Percentiles rank a stretch among this genome's conserved stretches.
phyloP scores from a whole-genome alignment of 2,888 invertebrate genomes.

The Campaea margaritaria region DNA sequence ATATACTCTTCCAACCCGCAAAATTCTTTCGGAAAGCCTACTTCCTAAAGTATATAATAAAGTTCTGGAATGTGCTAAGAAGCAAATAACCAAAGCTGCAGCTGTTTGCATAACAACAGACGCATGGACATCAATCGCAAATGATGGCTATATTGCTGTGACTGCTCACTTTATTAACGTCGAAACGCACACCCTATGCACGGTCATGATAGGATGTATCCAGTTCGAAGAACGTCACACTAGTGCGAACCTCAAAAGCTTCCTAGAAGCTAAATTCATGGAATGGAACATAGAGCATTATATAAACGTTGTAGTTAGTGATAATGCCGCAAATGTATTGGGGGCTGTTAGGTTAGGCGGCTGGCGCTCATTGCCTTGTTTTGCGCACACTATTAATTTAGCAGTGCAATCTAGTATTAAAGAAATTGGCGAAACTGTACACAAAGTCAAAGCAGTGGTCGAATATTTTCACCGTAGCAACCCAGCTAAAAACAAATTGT shows the following conservation, averaged over 20 bases:
- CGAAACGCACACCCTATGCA: slow-evolving; percentile 13
- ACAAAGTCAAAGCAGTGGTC: slow-evolving; percentile 22
- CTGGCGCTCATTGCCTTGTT: slow-evolving; percentile 39
- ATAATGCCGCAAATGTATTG: slow-evolving; percentile 29
- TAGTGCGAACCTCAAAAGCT: slow-evolving; percentile 14
- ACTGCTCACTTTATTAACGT: slow-evolving; percentile 37
- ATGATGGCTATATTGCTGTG: slow-evolving; percentile 34
- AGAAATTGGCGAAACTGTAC: slow-evolving; percentile 1
- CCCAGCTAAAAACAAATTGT: background rate
- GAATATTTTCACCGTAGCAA: slow-evolving; percentile 2
- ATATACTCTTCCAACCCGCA: slow-evolving; percentile 40
- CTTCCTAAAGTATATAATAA: slow-evolving; percentile 36
- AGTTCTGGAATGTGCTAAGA: slow-evolving; percentile 13
- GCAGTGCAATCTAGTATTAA: slow-evolving; percentile 31
- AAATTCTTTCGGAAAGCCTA: slow-evolving; percentile 39
- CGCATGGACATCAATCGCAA: slow-evolving; percentile 35
- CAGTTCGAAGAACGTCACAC: slow-evolving; percentile 20
- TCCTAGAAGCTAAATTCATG: slow-evolving; percentile 13
- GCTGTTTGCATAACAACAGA: slow-evolving; percentile 40
- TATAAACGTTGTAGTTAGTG: slow-evolving; percentile 30
- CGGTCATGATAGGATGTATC: slow-evolving; percentile 23
- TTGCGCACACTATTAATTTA: slow-evolving; percentile 41
- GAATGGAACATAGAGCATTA: slow-evolving; percentile 28
- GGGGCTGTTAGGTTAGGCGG: slow-evolving; percentile 28
- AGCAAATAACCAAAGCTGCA: slow-evolving; percentile 10